Conservation (phyloP, 2,113 vertebrate genomes). For the Etheostoma cragini region DNA sequence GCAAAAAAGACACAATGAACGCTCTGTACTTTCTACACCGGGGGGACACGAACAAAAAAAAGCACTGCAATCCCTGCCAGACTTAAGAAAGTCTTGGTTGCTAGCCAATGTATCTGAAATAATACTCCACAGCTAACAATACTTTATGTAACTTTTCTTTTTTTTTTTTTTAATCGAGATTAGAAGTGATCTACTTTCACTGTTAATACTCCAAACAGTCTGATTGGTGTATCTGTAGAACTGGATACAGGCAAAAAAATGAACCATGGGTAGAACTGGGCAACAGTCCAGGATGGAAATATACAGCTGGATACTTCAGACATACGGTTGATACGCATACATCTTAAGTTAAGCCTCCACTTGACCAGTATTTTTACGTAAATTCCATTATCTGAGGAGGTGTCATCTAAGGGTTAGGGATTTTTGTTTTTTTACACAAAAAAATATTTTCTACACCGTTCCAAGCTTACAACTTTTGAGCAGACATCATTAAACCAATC, state of each 20-base stretch:
- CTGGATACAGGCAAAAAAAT: conserved; percentile 62
- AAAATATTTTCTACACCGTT: background rate
- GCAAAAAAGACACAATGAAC: conserved; percentile 76
- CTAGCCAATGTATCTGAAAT: conserved; percentile 76
- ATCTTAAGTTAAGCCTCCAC: conserved; percentile 41
- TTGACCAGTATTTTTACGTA: conserved; percentile 34
- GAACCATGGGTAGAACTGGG: conserved; percentile 55
- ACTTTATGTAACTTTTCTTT: conserved; percentile 68
- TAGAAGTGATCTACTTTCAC: conserved; percentile 73
- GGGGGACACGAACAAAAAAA: conserved; percentile 55
- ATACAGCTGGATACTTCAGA: conserved; percentile 57
- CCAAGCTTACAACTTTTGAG: background rate
- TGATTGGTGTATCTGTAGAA: conserved; percentile 61
- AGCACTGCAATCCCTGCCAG: conserved; percentile 59
- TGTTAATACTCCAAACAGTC: conserved; percentile 63
- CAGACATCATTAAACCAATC: background rate
- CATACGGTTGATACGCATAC: conserved; percentile 39
- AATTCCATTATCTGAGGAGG: conserved; percentile 35
- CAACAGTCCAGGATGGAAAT: conserved; percentile 60
- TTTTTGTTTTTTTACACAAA: background rate
- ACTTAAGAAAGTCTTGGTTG: conserved; percentile 68
- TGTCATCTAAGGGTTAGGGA: background rate
- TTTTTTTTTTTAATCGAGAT: conserved; percentile 63
- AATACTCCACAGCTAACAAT: conserved; percentile 68
- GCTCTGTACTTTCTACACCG: conserved; percentile 72